phyloP scores from a whole-genome alignment of 2,113 vertebrate genomes.

The Apeltes quadracus region DNA sequence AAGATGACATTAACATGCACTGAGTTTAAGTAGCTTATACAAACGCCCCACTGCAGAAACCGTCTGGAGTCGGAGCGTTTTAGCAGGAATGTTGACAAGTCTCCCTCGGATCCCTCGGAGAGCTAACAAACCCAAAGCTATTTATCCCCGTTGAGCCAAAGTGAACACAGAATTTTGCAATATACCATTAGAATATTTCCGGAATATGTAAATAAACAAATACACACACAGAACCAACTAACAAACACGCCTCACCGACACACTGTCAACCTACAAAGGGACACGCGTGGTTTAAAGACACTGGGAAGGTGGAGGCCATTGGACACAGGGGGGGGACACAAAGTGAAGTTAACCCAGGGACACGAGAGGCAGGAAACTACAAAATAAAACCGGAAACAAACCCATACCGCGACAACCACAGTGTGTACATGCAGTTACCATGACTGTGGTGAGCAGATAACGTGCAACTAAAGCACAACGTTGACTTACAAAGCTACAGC shows the following conservation, averaged over 20 bases:
- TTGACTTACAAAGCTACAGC: neutral
- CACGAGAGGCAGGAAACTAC: no score
- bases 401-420: neutral
- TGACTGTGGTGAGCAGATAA: neutral
- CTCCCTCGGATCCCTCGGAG: slow-evolving; percentile 54
- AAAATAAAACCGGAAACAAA: no score
- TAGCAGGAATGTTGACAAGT: slow-evolving; percentile 64
- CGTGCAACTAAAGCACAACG: neutral
- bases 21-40: slow-evolving; percentile 82
- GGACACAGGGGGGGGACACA: no score
- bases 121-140: slow-evolving; percentile 41
- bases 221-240: neutral
- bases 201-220: slow-evolving; percentile 1
- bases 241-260: no score
- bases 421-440: neutral
- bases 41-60: slow-evolving; percentile 68
- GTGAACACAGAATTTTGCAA: slow-evolving; percentile 20
- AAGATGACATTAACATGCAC: slow-evolving; percentile 80
- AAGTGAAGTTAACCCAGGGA: no score
- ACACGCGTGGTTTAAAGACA: no score
- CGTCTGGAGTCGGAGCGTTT: slow-evolving; percentile 66
- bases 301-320: no score
- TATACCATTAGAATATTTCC: neutral
- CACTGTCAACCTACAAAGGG: no score
- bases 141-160: slow-evolving; percentile 25